Conservation (phyloP, 2,888 invertebrate species). For the Melinopterus prodromus region DNA sequence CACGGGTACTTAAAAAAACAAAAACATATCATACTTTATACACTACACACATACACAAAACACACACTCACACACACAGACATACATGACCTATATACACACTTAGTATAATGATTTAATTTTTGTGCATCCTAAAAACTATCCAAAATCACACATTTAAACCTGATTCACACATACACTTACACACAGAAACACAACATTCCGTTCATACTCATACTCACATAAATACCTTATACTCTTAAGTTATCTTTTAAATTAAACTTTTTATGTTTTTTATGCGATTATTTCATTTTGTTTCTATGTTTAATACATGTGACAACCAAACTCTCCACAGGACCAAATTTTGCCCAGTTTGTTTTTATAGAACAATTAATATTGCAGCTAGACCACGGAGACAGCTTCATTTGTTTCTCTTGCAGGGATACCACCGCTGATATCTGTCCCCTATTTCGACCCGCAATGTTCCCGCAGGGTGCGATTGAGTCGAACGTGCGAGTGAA, state of each 20-base stretch:
- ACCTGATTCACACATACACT: background rate
- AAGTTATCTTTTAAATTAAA: background rate
- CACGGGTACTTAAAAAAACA: constrained; percentile 62
- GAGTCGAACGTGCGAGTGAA: constrained; percentile 45
- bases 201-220: constrained; percentile 4
- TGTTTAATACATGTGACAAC: background rate
- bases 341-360: background rate
- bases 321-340: constrained; percentile 12
- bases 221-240: background rate
- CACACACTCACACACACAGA: constrained; percentile 38
- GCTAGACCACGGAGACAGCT: constrained; percentile 43
- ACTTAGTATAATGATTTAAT: background rate
- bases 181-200: background rate
- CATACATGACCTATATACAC: background rate
- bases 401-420: constrained; percentile 53
- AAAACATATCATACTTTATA: constrained; percentile 46
- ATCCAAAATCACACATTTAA: background rate
- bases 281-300: background rate
- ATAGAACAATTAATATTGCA: constrained; percentile 31
- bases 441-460: constrained; percentile 54
- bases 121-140: background rate
- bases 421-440: constrained; percentile 47
- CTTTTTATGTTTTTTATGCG: background rate
- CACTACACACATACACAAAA: constrained; percentile 39
- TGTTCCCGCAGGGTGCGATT: constrained; percentile 54